Base-by-base conservation (phyloP, 1,140 invertebrate genomes). In the Drosophila kanapiae region DNA sequence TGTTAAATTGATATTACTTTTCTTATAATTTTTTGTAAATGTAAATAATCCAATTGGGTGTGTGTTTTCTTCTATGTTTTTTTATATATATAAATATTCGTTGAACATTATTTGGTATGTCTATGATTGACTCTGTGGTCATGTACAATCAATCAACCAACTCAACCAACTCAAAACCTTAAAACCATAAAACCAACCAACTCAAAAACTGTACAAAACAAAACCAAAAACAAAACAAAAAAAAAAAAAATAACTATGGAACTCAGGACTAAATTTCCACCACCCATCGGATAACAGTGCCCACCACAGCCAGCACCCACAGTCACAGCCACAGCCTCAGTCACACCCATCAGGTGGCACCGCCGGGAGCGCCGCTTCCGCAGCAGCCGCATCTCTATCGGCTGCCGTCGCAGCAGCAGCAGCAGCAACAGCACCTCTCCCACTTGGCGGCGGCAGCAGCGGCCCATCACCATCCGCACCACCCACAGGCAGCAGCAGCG, bases 31-130 rank as follows among this genome's bases (percentile, higher is more conserved):
- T 84, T 82, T 87, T 92, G 91, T 92, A 92, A 91, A 92, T 92
- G 91, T 92, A 92, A 92, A 92, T 92, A 92, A 92, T 92, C 90
- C 91, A 91, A 91, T 92, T 92, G 91, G 91, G 91, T 92, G 91
- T 92, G 91, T 92, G 91, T 92, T 92, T 91, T 91, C 91, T 92
- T 92, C 90, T 91, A 91, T 92, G 84, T 92, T 92, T 92, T 92
- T 91, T 53, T 53, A 53, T 91, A 91, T 91, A 91, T 91, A 91
- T 83, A 87, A 88, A 91, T 91, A 87, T 87, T 92, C 91, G 91
- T 92, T 92, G 91, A 92, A 92, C 87, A 92, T 92, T 92, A 91
- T 91, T 92, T 92, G 91, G 88, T 92, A 91, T 92, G 88, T 91
- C 91, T 92, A 91, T 91, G 91, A 91, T 91, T 92, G 91, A 92